These are phyloP conservation scores for Fregata magnificens DNA, from an alignment of 2,113 vertebrate species.

Conservation along the genomic window DNA sequence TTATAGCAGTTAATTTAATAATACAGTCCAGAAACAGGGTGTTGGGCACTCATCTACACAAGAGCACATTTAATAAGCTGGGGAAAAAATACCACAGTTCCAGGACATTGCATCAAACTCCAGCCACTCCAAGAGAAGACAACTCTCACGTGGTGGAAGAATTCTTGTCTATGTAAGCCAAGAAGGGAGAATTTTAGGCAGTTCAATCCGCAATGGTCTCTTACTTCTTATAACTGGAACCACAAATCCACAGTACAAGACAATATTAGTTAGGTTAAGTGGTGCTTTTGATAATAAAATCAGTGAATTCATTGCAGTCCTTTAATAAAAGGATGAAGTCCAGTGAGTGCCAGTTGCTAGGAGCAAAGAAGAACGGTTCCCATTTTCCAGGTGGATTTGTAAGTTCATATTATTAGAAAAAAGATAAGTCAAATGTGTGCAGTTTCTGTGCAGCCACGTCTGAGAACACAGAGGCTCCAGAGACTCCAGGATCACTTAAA, in stretches of 20 bases:
- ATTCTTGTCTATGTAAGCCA: slow-evolving; percentile 17
- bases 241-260: slow-evolving; percentile 48
- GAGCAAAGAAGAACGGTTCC: slow-evolving; percentile 42
- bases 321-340: slow-evolving; percentile 31
- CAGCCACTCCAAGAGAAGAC: slow-evolving; percentile 23
- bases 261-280: slow-evolving; percentile 33
- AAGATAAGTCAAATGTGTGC: slow-evolving; percentile 54
- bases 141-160: background rate
- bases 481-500: slow-evolving; percentile 26
- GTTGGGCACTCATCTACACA: slow-evolving; percentile 48
- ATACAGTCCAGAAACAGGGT: slow-evolving; percentile 66
- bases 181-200: slow-evolving; percentile 29
- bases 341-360: slow-evolving; percentile 25
- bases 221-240: slow-evolving; percentile 35
- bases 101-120: slow-evolving; percentile 36
- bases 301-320: slow-evolving; percentile 31
- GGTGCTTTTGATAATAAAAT: slow-evolving; percentile 27
- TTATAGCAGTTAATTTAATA: slow-evolving; percentile 73
- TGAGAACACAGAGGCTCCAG: background rate
- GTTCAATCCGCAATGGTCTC: slow-evolving; percentile 41
- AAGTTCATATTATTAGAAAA: slow-evolving; percentile 41
- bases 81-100: slow-evolving; percentile 47
- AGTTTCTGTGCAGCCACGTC: slow-evolving; percentile 23
- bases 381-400: slow-evolving; percentile 36
- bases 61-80: slow-evolving; percentile 52